A percentile compares a stretch with the other conserved stretches of the same genome.
Conservation (phyloP, 1,140 invertebrate genomes). For the Pogonomyrmex californicus region DNA sequence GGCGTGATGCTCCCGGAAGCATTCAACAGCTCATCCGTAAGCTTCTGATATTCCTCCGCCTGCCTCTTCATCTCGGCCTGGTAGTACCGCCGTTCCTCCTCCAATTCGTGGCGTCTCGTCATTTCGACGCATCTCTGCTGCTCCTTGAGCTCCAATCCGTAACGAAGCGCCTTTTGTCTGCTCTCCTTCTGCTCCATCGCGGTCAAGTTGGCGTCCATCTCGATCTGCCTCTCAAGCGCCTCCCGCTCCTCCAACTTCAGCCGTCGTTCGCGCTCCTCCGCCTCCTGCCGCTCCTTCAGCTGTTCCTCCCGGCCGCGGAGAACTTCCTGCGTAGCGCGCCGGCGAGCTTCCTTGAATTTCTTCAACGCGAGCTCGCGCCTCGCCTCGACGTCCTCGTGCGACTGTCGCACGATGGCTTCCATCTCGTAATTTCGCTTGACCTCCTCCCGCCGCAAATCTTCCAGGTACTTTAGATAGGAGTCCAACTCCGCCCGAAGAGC, state of each 20-base stretch:
- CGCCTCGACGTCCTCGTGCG: conserved; percentile 26
- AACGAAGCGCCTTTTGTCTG: conserved; percentile 61
- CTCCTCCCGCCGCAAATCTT: conserved; percentile 69
- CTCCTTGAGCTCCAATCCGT: conserved; percentile 72
- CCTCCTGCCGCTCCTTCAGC: conserved; percentile 57
- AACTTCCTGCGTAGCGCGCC: conserved; percentile 63
- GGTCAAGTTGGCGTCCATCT: conserved; percentile 64
- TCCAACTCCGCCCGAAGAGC: conserved; percentile 68
- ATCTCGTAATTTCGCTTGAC: conserved; percentile 66
- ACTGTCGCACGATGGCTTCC: conserved; percentile 64
- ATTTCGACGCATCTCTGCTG: conserved; percentile 59
- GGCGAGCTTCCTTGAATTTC: conserved; percentile 61
- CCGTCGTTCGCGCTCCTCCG: conserved; percentile 42
- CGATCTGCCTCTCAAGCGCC: conserved; percentile 63
- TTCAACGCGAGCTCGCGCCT: conserved; percentile 60
- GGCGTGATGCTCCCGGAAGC: conserved; percentile 72
- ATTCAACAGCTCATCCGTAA: conserved; percentile 68
- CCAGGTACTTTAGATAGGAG: conserved; percentile 72
- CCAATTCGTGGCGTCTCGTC: conserved; percentile 46
- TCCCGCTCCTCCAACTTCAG: conserved; percentile 58
- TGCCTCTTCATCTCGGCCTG: conserved; percentile 48
- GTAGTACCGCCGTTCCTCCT: conserved; percentile 50
- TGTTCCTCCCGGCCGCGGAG: conserved; percentile 70
- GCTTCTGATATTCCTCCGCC: conserved; percentile 64
- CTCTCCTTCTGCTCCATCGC: conserved; percentile 35